phyloP scores from a whole-genome alignment of 2,888 invertebrate species.

The Oxytorus armatus region DNA sequence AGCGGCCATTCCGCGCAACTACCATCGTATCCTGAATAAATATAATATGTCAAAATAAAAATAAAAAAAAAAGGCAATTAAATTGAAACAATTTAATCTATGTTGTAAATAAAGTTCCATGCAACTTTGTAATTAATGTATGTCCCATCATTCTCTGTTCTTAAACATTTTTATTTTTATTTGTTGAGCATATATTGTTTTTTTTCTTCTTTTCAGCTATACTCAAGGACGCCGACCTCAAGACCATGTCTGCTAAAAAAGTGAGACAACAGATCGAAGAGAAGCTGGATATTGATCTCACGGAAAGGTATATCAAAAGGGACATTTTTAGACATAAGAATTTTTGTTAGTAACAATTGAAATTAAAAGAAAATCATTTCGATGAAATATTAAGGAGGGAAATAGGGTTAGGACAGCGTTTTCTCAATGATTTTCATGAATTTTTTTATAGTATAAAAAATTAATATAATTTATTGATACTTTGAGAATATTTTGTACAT shows the following conservation, averaged over 20 bases:
- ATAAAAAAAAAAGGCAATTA: background rate
- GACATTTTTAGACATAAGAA: background rate
- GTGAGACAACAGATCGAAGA: slow-evolving; percentile 94
- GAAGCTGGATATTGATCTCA: slow-evolving; percentile 91
- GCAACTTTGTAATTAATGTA: background rate
- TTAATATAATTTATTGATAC: too few relatives aligned
- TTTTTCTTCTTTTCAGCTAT: slow-evolving; percentile 87
- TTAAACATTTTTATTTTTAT: background rate
- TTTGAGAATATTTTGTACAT: too few relatives aligned
- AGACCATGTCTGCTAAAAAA: slow-evolving; percentile 94
- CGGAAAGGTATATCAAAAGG: slow-evolving; percentile 85
- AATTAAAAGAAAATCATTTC: too few relatives aligned
- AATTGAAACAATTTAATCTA: background rate
- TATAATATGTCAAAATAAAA: background rate
- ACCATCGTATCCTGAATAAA: background rate
- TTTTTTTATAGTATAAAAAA: too few relatives aligned
- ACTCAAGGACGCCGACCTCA: slow-evolving; percentile 94
- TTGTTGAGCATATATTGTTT: slow-evolving; percentile 43
- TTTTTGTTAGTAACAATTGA: too few relatives aligned
- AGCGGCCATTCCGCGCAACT: slow-evolving; percentile 35
- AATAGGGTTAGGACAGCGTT: too few relatives aligned
- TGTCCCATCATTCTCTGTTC: too few relatives aligned
- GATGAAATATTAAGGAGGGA: too few relatives aligned
- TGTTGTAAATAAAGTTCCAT: background rate
- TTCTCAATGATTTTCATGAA: too few relatives aligned